phyloP scores from a whole-genome alignment of 1,140 invertebrate genomes.

The Mizuhopecten yessoensis region DNA sequence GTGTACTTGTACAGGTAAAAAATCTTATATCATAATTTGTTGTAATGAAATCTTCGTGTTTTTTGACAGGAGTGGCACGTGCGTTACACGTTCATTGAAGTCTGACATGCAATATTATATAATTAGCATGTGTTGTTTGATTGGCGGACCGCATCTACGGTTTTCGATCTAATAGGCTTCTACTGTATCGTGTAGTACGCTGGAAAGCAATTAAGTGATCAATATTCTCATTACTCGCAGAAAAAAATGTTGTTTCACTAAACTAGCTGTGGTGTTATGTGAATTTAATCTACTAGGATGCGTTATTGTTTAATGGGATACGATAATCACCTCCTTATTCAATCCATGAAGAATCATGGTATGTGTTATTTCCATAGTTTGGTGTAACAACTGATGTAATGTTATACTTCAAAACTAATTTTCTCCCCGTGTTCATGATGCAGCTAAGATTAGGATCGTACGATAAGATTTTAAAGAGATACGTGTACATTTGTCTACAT shows the following conservation, averaged over 20 bases:
- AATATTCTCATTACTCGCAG: neutral
- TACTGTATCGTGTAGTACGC: neutral
- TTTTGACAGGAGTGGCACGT: neutral
- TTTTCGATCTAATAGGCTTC: neutral
- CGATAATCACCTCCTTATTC: neutral
- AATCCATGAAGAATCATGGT: too few relatives aligned
- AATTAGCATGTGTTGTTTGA: neutral
- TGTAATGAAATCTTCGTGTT: neutral
- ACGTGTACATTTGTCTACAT: too few relatives aligned
- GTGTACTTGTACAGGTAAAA: neutral
- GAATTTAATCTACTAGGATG: neutral
- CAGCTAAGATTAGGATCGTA: neutral
- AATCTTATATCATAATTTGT: neutral
- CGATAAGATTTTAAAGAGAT: too few relatives aligned
- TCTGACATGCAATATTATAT: neutral
- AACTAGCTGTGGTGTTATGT: neutral
- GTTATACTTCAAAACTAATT: too few relatives aligned
- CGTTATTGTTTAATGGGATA: neutral
- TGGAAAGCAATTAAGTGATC: neutral
- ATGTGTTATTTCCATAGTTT: too few relatives aligned
- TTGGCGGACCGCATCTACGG: neutral
- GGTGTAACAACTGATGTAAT: too few relatives aligned
- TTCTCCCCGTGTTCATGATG: neutral
- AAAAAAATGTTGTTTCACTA: neutral
- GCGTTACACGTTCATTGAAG: neutral